phyloP scores from a whole-genome alignment of 2,888 invertebrate genomes.

The Lottia gigantea region DNA sequence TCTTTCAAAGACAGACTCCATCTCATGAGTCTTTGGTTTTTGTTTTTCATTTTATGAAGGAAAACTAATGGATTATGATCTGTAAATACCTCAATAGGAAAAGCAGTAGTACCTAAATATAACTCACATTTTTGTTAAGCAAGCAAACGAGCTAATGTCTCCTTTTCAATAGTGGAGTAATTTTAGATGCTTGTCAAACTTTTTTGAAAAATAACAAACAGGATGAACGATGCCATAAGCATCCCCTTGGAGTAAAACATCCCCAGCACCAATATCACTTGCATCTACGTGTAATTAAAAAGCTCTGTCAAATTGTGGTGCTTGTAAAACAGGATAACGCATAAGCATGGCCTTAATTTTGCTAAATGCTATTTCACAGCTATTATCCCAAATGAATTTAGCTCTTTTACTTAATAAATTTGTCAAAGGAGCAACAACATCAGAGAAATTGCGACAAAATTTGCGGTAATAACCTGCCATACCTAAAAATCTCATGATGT shows the following conservation, averaged over 20 bases:
- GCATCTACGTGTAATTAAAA: conserved; percentile 41
- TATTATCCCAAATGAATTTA: conserved; percentile 44
- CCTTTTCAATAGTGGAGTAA: conserved; percentile 36
- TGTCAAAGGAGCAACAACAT: conserved; percentile 24
- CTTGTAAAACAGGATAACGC: conserved; percentile 25
- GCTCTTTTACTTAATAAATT: conserved; percentile 6
- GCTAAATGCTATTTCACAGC: conserved; percentile 50
- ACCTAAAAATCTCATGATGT: conserved; percentile 30
- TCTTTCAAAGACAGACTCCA: conserved; percentile 12
- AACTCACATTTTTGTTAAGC: conserved; percentile 37
- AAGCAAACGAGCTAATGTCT: conserved; percentile 34
- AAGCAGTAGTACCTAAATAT: conserved; percentile 21
- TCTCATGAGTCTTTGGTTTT: conserved; percentile 25
- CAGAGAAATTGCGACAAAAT: conserved; percentile 30
- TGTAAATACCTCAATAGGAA: conserved; percentile 27
- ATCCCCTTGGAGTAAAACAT: conserved; percentile 37
- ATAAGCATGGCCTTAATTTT: conserved; percentile 40
- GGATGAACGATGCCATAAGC: conserved; percentile 31
- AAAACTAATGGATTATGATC: conserved; percentile 37
- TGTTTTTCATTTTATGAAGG: conserved; percentile 31
- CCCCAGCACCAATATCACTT: conserved; percentile 36
- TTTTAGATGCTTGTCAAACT: conserved; percentile 34
- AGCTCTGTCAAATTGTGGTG: conserved; percentile 20
- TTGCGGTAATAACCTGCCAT: conserved; percentile 31
- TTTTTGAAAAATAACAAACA: conserved; percentile 35